These are phyloP conservation scores for Tholera decimalis DNA, from an alignment of 2,888 invertebrate genomes.

Conservation along the genomic window DNA sequence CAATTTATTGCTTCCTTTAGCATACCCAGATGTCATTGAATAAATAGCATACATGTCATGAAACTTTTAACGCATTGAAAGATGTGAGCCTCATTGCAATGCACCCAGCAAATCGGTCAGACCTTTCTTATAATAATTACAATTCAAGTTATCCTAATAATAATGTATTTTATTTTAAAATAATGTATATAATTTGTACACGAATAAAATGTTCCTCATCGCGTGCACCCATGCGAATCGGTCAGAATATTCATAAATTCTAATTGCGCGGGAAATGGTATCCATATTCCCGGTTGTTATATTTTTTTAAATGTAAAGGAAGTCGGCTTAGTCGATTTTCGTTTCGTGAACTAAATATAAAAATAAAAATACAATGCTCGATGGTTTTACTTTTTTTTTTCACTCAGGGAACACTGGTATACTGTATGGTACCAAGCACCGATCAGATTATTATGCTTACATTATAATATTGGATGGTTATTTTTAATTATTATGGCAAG, in stretches of 20 bases:
- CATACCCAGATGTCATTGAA: constrained; percentile 64
- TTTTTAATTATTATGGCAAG: constrained; percentile 62
- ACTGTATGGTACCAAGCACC: constrained; percentile 49
- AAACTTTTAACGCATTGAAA: constrained; percentile 69
- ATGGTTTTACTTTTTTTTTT: constrained; percentile 75
- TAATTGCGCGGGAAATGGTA: constrained; percentile 37
- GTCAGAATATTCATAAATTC: constrained; percentile 74
- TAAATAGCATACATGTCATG: constrained; percentile 58
- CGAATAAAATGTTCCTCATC: constrained; percentile 78
- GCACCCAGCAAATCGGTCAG: constrained; percentile 78
- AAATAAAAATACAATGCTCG: constrained; percentile 85
- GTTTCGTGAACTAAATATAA: constrained; percentile 77
- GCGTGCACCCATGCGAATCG: constrained; percentile 84
- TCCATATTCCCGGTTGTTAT: constrained; percentile 31
- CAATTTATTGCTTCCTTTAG: constrained; percentile 87
- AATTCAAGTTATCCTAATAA: constrained; percentile 30
- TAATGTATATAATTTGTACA: constrained; percentile 41
- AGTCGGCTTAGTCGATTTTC: constrained; percentile 86
- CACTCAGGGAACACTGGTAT: constrained; percentile 72
- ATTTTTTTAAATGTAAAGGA: constrained; percentile 74
- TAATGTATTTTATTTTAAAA: constrained; percentile 24
- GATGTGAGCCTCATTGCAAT: constrained; percentile 72
- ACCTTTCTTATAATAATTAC: constrained; percentile 67
- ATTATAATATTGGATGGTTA: constrained; percentile 55
- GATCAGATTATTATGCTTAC: constrained; percentile 47